Evolutionary conservation across 2,113 vertebrate species (phyloP), one percentile per base, ranked within the genome.

Genomic region (Gobius niger): DNA sequence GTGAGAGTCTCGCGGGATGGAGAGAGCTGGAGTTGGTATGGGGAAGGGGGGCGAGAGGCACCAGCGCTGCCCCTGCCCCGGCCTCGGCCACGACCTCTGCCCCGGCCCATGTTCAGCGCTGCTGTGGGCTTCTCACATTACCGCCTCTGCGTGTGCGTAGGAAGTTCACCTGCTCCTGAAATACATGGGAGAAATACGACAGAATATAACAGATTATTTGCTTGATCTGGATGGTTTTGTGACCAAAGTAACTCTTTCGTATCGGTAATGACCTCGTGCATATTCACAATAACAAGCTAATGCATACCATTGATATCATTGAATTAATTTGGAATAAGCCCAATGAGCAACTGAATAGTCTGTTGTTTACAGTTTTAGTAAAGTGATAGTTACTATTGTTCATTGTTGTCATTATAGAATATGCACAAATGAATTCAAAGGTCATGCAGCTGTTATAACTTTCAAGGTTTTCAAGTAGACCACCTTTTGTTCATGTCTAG

Each of bases 11-110:
- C 97, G 53, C 96, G 92, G 1, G 93, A 93, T 0, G 94, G 94
- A 0, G 96, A 96, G 70, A 97, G 93, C 90, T 96, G 96, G 62
- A 99, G 92, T 80, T 95, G 94, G 80, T 96, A 99, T 13, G 97
- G 96, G 0, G 96, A 99, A 51, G 93, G 90, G 10, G 96, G 93
- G 42, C 95, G 93, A 34, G 87, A 44, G 73, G 87, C 79, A 59
- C 83, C 74, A 76, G 91, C 75, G 68, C 91, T 75, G 78, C 90
- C 88, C 80, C 84, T 82, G 83, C 91, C 92, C 61, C 91, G 83
- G 73, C 92, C 94, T 82, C 93, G 90, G 42, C 94, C 88, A 73
- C 80, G 87, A 49, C 90, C 89, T 72, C 86, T 90, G 61, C 90
- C 83, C 83, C 88, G 76, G 44, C 87, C 84, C 90, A 91, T 89